These are phyloP conservation scores for Drosophila niveifrons DNA, from an alignment of 2,888 invertebrate species.

Conservation along the genomic window DNA sequence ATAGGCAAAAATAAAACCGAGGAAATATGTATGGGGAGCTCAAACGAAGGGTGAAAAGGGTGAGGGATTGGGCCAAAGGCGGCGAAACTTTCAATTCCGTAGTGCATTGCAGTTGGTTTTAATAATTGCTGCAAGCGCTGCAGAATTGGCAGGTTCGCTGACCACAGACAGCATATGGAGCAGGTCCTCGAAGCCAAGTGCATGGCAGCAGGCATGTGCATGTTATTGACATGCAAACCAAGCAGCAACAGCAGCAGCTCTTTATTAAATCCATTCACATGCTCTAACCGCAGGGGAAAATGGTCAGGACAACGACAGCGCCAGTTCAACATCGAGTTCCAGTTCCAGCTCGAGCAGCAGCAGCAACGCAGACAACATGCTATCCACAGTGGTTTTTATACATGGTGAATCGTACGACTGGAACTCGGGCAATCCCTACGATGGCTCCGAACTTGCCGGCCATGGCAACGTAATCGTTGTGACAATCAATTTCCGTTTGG, in stretches of 20 bases:
- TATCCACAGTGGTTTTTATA: constrained; percentile 95
- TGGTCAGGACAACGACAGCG: constrained; percentile 20
- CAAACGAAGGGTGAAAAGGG: neutral
- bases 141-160: constrained; percentile 93
- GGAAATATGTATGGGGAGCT: neutral
- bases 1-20: neutral
- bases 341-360: neutral
- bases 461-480: constrained; percentile 95
- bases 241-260: neutral
- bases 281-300: constrained; percentile 25
- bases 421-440: constrained; percentile 98
- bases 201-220: constrained; percentile 1
- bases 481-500: constrained; percentile 96
- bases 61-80: constrained; percentile 27
- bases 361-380: constrained; percentile 58
- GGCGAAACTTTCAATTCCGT: constrained; percentile 93
- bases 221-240: neutral
- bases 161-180: constrained; percentile 44
- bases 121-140: constrained; percentile 95
- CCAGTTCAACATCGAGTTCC: constrained; percentile 9
- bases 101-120: constrained; percentile 96
- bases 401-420: constrained; percentile 98
- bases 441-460: constrained; percentile 97
- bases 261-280: neutral
- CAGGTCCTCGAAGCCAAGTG: constrained; percentile 3